phyloP scores from a whole-genome alignment of 2,797 vertebrate genomes.

The Orientallactaga sibirica region DNA sequence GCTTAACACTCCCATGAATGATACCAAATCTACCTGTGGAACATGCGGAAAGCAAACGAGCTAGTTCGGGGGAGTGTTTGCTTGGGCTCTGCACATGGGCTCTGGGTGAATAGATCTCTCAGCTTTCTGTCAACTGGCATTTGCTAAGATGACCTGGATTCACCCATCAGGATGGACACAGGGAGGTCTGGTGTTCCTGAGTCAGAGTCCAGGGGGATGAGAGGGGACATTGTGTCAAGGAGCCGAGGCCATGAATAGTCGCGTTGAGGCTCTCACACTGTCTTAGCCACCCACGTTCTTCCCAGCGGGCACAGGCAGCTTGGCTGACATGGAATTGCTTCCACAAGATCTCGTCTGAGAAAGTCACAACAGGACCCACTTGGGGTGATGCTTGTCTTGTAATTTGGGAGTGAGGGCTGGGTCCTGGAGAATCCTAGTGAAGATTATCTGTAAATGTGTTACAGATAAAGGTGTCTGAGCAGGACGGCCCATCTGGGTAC shows the following conservation, averaged over 20 bases:
- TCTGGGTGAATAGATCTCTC: not conserved
- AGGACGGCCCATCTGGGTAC: not conserved
- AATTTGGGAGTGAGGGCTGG: not conserved
- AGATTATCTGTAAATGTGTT: not conserved
- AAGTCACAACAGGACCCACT: not conserved
- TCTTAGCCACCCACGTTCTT: not conserved
- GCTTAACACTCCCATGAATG: not conserved
- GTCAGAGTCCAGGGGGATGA: not conserved
- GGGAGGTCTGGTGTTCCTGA: not conserved
- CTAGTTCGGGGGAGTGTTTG: not conserved
- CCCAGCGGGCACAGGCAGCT: fast-evolving
- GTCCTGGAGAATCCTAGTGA: not conserved
- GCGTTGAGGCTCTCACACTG: not conserved
- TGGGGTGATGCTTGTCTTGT: not conserved
- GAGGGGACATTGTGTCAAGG: not conserved
- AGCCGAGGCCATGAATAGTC: no score
- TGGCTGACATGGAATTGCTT: not conserved
- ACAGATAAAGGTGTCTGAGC: not conserved
- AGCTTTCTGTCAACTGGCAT: not conserved
- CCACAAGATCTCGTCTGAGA: not conserved
- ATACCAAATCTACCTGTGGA: not conserved
- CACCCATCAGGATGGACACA: not conserved
- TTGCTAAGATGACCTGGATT: slow-evolving; percentile 2
- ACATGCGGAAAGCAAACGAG: not conserved
- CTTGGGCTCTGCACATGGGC: not conserved